These are phyloP conservation scores for Drepana falcataria DNA, from an alignment of 2,888 invertebrate species.

Conservation along the genomic window DNA sequence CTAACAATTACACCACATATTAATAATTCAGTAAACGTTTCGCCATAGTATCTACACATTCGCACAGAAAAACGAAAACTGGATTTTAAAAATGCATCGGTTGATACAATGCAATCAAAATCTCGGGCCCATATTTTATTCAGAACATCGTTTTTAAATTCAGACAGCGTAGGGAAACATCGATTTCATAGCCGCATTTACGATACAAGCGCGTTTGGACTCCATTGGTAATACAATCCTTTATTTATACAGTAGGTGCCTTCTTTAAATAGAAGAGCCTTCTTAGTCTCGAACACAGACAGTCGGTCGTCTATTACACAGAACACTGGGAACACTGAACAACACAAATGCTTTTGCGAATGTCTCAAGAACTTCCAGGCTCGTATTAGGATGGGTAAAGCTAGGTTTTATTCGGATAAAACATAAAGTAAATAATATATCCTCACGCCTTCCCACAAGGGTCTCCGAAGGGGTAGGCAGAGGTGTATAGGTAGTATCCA, in stretches of 20 bases:
- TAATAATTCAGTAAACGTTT: neutral
- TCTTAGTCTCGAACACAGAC: neutral
- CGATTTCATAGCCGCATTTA: slow-evolving; percentile 29
- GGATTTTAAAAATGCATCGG: neutral
- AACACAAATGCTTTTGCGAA: neutral
- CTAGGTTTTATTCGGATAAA: too few relatives aligned
- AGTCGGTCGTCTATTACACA: neutral
- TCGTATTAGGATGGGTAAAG: too few relatives aligned
- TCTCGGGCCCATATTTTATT: slow-evolving; percentile 23
- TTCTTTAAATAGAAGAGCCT: slow-evolving; percentile 5
- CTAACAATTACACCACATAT: too few relatives aligned
- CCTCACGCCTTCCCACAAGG: too few relatives aligned
- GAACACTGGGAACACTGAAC: neutral
- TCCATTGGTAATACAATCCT: slow-evolving; percentile 28
- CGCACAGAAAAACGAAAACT: neutral
- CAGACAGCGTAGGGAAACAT: slow-evolving; percentile 14
- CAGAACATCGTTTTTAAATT: slow-evolving; percentile 28
- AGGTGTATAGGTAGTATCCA: too few relatives aligned
- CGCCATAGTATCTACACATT: too few relatives aligned
- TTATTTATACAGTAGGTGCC: slow-evolving; percentile 30
- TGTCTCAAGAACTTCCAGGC: too few relatives aligned
- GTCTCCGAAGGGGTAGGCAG: too few relatives aligned
- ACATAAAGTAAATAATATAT: too few relatives aligned
- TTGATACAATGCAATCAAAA: neutral
- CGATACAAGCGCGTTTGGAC: slow-evolving; percentile 25